These are phyloP conservation scores for Agrilus cyanescens DNA, from an alignment of 2,888 invertebrate genomes.

Conservation along the genomic window DNA sequence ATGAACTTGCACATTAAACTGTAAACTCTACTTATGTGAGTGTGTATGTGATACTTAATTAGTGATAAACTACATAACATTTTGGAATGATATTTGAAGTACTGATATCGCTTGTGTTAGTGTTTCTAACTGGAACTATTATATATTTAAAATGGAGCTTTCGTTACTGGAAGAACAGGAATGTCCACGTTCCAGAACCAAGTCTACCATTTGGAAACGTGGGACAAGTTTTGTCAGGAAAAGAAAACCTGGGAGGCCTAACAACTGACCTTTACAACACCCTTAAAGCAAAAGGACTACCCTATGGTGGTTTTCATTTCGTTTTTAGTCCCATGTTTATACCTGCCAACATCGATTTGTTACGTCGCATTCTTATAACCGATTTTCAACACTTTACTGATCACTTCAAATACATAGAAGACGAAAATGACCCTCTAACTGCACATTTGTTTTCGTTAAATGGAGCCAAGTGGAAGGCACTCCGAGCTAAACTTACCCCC, in stretches of 20 bases:
- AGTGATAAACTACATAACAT: too few relatives aligned
- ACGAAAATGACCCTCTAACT: conserved; percentile 42
- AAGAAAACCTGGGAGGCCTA: too few relatives aligned
- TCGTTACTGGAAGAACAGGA: conserved; percentile 11
- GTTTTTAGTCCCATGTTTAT: conserved; percentile 14
- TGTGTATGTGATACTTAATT: too few relatives aligned
- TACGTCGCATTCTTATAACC: conserved; percentile 38
- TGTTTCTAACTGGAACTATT: neutral
- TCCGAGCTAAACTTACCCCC: conserved; percentile 11
- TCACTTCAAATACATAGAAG: conserved; percentile 46
- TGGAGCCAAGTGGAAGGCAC: neutral
- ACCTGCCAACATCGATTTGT: conserved; percentile 19
- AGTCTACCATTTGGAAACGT: conserved; percentile 20
- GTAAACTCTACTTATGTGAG: too few relatives aligned
- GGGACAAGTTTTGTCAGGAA: too few relatives aligned
- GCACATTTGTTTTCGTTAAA: conserved; percentile 40
- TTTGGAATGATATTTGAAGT: conserved; percentile 5
- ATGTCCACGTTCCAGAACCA: conserved; percentile 12
- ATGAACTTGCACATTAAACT: too few relatives aligned
- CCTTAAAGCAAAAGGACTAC: neutral
- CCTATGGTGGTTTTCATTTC: conserved; percentile 15
- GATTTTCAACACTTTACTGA: conserved; percentile 51
- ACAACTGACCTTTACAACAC: too few relatives aligned
- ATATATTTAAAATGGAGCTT: conserved; percentile 9
- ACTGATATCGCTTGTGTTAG: neutral